Conservation (phyloP, 2,113 vertebrate species). For the Calyptomena viridis region DNA sequence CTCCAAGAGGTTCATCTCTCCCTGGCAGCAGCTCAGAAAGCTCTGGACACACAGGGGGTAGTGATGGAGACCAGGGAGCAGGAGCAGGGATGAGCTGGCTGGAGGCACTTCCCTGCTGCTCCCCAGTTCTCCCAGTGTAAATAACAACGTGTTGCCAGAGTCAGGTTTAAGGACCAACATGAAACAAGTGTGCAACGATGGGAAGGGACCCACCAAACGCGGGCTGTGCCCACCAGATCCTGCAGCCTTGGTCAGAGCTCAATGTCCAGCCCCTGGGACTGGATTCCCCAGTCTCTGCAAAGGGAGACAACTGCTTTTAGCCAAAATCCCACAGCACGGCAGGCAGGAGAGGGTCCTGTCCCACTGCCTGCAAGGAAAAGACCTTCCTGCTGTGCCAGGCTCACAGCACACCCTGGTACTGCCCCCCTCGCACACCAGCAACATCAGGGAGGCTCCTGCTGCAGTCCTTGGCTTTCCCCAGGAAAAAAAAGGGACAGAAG, state of each 20-base stretch:
- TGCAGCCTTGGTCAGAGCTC: fast-evolving
- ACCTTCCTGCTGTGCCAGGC: not conserved
- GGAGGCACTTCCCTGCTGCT: not conserved
- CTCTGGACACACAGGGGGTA: not conserved
- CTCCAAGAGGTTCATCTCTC: not conserved
- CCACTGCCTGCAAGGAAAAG: not conserved
- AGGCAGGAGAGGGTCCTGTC: not conserved
- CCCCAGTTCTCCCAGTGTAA: not conserved
- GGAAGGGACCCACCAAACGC: not conserved
- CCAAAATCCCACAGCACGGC: not conserved
- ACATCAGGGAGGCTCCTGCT: not conserved
- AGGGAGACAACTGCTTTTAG: not conserved
- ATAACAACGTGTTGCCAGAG: fast-evolving
- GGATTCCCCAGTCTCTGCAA: not conserved
- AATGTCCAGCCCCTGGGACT: not conserved
- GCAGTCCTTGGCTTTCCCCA: not conserved
- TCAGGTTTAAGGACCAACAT: not conserved
- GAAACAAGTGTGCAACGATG: not conserved
- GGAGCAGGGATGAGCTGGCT: not conserved
- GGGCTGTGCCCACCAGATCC: not conserved
- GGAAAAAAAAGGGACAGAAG: not conserved
- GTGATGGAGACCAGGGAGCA: not conserved
- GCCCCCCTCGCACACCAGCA: not conserved
- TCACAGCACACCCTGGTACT: not conserved
- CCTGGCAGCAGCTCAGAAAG: not conserved